phyloP scores from a whole-genome alignment of 1,140 invertebrate species.

The Lethrus apterus region DNA sequence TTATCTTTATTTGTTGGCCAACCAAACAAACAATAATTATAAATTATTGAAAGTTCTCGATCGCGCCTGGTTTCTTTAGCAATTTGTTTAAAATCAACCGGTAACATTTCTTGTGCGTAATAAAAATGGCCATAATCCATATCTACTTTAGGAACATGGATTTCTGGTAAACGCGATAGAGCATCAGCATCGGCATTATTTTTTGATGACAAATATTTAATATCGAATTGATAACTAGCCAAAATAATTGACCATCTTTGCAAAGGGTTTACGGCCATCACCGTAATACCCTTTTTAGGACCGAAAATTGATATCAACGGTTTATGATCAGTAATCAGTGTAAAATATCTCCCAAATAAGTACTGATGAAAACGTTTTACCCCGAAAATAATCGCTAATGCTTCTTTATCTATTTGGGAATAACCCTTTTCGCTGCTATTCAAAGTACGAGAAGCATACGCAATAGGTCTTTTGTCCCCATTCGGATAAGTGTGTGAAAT shows the following conservation, averaged over 20 bases:
- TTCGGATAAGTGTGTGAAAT: neutral
- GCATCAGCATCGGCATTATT: no score
- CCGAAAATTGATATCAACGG: slow-evolving; percentile 10
- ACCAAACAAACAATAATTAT: no score
- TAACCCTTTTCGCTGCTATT: slow-evolving; percentile 11
- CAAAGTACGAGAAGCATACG: neutral
- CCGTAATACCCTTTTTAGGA: neutral
- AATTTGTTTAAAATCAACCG: no score
- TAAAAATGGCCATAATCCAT: no score
- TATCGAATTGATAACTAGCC: slow-evolving; percentile 17
- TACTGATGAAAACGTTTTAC: slow-evolving; percentile 6
- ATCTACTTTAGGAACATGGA: no score
- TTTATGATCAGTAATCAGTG: slow-evolving; percentile 17
- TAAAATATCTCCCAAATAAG: slow-evolving; percentile 8
- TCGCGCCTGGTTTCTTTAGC: no score
- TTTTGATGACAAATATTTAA: no score
- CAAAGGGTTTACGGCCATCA: slow-evolving; percentile 4
- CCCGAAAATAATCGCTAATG: slow-evolving; percentile 4
- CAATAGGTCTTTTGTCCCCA: slow-evolving; percentile 3
- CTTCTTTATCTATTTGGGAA: slow-evolving; percentile 8
- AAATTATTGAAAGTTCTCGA: no score
- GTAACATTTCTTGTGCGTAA: no score
- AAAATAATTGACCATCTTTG: slow-evolving; percentile 13
- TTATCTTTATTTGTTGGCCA: no score
- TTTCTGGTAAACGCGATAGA: no score